Evolutionary conservation across 2,113 vertebrate species (phyloP).

Genomic region (Calyptommatus sinebrachiatus): DNA sequence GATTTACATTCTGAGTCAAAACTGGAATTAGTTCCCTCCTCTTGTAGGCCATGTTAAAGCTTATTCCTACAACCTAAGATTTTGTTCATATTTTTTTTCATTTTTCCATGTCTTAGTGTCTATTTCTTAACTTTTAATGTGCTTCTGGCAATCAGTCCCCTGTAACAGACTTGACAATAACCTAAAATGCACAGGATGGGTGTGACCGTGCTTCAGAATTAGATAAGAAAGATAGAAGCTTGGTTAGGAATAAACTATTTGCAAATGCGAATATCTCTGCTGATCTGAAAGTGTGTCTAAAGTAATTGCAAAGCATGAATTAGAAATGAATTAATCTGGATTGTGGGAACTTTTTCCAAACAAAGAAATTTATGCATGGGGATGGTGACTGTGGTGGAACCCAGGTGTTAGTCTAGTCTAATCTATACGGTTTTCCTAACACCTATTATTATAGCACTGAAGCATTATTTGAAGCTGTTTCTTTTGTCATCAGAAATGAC

Average conservation of each 20-base stretch:
- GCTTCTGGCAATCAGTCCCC: fast-evolving
- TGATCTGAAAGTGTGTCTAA: slow-evolving; percentile 29
- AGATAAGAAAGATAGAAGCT: slow-evolving; percentile 10
- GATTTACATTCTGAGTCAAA: too few species aligned
- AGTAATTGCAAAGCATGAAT: slow-evolving; percentile 28
- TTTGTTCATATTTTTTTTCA: too few species aligned
- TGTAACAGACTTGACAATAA: background rate
- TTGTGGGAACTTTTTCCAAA: slow-evolving; percentile 37
- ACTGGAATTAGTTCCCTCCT: too few species aligned
- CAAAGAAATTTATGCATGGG: background rate
- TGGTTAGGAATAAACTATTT: slow-evolving; percentile 23
- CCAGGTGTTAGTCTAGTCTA: slow-evolving; percentile 22
- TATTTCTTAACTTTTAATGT: background rate
- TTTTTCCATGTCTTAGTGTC: background rate
- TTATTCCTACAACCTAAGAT: too few species aligned
- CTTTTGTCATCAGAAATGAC: slow-evolving; percentile 19
- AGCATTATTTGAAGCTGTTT: slow-evolving; percentile 1
- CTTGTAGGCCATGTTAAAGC: too few species aligned
- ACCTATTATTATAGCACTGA: slow-evolving; percentile 15
- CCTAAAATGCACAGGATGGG: slow-evolving; percentile 1
- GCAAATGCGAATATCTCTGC: slow-evolving; percentile 24
- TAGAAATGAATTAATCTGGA: slow-evolving; percentile 45
- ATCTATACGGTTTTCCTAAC: slow-evolving; percentile 33
- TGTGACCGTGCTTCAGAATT: slow-evolving; percentile 13
- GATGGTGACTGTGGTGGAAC: slow-evolving; percentile 9